A percentile compares a stretch with the other conserved stretches of the same genome.
Evolutionary conservation across 2,888 invertebrate species (phyloP).

Genomic region (Hydrotaea diabolus): DNA sequence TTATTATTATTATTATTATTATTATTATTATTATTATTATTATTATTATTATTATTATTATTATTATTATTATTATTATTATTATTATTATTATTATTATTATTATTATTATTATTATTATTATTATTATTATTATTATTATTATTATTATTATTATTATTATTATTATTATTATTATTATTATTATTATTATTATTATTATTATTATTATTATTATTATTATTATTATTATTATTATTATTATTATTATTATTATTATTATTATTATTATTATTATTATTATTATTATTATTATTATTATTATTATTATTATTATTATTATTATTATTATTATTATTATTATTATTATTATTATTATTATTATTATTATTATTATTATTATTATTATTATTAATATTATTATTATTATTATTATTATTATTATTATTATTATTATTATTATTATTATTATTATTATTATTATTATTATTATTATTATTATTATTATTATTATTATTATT

Average conservation of each 20-base stretch:
- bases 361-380: background rate
- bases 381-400: background rate
- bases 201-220: background rate
- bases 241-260: background rate
- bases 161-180: background rate
- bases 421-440: background rate
- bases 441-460: background rate
- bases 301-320: background rate
- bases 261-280: background rate
- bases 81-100: background rate
- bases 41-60: background rate
- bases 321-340: background rate
- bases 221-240: background rate
- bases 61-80: background rate
- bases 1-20: background rate
- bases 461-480: background rate
- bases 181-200: background rate
- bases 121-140: background rate
- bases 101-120: background rate
- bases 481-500: background rate
- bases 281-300: background rate
- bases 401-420: background rate
- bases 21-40: background rate
- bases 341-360: background rate
- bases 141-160: background rate